Evolutionary conservation across 2,888 invertebrate genomes (phyloP), one percentile per base, ranked within the genome.

Genomic region (Hesperia comma): DNA sequence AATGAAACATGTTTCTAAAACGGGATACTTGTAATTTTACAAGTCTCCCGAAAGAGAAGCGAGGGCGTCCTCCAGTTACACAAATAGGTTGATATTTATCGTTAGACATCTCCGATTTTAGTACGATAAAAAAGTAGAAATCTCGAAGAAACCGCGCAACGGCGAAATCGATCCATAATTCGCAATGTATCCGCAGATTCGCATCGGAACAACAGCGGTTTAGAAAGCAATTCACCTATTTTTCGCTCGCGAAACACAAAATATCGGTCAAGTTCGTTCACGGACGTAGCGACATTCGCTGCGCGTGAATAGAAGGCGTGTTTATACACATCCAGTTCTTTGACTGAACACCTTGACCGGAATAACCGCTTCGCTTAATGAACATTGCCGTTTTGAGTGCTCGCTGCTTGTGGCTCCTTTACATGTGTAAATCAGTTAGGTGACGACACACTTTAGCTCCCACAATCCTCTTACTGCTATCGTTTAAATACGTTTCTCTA

Each of bases 241-340:
- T 46, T 19, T 46, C 46, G 53, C 10, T 40, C 33, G 37, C 46
- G 46, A 26, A 55, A 55, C 46, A 33, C 46, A 33, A 26, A 63
- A 63, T 56, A 63, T 63, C 63, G 63, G 63, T 63, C 63, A 63
- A 63, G 63, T 63, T 63, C 63, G 63, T 55, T 43, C 55, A 43
- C 46, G 63, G 33, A 37, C 14, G 46, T 12, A 56, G 63, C 55
- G 33, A 63, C 55, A 46, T 46, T 56, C 63, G 63, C 43, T 12
- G 19, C 46, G 55, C 26, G 43, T 63, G 63, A 56, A 56, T 55
- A 63, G 55, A 55, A 46, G 12, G 19, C 46, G 55, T 49, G 55
- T 63, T 46, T 56, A 63, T 41, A 60, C 58, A 46, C 19, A 46
- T 37, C 43, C 55, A 49, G 33, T 21, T 56, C 46, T 49, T 55